Percentiles rank a stretch among this genome's conserved stretches.
These are phyloP conservation scores for Aspidapion aeneum DNA, from an alignment of 2,888 invertebrate genomes.

Conservation along the genomic window DNA sequence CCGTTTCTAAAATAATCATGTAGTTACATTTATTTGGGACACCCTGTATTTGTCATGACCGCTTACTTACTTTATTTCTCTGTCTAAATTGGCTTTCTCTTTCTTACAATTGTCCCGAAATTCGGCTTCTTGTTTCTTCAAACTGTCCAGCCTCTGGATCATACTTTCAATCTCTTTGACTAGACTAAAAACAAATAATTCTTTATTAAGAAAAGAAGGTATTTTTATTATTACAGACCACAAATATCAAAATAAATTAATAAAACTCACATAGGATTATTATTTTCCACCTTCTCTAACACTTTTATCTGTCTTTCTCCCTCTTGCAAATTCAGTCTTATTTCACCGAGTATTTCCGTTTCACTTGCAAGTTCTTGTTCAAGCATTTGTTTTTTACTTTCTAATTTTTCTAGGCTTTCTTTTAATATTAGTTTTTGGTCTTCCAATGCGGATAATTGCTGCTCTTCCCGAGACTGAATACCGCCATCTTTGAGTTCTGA, in stretches of 20 bases:
- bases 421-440: constrained; percentile 39
- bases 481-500: constrained; percentile 52
- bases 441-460: constrained; percentile 36
- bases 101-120: constrained; percentile 72
- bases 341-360: constrained; percentile 33
- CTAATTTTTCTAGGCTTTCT: constrained; percentile 51
- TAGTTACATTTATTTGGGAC: too few species aligned
- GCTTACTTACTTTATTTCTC: constrained; percentile 40
- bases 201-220: too few species aligned
- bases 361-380: constrained; percentile 42
- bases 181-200: constrained; percentile 29
- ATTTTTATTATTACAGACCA: too few species aligned
- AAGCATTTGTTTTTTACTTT: constrained; percentile 50
- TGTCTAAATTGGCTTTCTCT: constrained; percentile 56
- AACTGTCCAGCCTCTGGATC: constrained; percentile 64
- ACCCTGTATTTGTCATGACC: too few species aligned
- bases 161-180: constrained; percentile 56
- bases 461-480: constrained; percentile 38
- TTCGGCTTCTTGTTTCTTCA: constrained; percentile 68
- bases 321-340: constrained; percentile 40
- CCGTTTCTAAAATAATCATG: too few species aligned
- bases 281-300: constrained; percentile 47
- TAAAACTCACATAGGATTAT: constrained; percentile 54
- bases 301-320: constrained; percentile 49
- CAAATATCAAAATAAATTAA: too few species aligned